Conservation (phyloP, 2,888 invertebrate species). For the Sarcophaga carnaria region DNA sequence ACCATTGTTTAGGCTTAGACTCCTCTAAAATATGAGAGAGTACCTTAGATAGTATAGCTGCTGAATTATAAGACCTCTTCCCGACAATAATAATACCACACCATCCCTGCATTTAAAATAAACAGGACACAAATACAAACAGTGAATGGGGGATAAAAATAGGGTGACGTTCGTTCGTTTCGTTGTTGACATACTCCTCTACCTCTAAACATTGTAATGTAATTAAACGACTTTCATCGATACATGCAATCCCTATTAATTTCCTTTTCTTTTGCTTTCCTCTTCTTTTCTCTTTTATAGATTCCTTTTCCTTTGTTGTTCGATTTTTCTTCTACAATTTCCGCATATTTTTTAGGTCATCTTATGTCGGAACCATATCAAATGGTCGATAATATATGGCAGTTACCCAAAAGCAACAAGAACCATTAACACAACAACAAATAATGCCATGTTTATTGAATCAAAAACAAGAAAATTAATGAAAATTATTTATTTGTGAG, state of each 20-base stretch:
- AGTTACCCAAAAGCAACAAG: not conserved
- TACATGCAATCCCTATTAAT: not conserved
- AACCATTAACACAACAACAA: not conserved
- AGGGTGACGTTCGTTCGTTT: not conserved
- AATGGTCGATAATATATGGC: not conserved
- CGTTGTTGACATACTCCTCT: not conserved
- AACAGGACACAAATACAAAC: too few species aligned
- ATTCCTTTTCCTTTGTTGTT: not conserved
- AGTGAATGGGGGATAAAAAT: too few species aligned
- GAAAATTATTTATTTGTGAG: not conserved
- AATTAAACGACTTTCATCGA: not conserved
- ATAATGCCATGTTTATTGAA: not conserved
- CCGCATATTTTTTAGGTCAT: not conserved
- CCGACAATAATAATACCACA: too few species aligned
- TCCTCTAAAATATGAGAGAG: too few species aligned
- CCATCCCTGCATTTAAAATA: too few species aligned
- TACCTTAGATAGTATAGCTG: too few species aligned
- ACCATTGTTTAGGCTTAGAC: conserved; percentile 2
- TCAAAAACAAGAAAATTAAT: not conserved
- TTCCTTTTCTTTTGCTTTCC: not conserved
- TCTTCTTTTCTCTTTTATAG: not conserved
- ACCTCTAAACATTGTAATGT: not conserved
- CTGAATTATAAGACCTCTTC: too few species aligned
- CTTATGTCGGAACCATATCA: not conserved
- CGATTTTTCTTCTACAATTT: not conserved